Evolutionary conservation across 2,888 invertebrate species (phyloP).

Genomic region (Plagodis pulveraria): DNA sequence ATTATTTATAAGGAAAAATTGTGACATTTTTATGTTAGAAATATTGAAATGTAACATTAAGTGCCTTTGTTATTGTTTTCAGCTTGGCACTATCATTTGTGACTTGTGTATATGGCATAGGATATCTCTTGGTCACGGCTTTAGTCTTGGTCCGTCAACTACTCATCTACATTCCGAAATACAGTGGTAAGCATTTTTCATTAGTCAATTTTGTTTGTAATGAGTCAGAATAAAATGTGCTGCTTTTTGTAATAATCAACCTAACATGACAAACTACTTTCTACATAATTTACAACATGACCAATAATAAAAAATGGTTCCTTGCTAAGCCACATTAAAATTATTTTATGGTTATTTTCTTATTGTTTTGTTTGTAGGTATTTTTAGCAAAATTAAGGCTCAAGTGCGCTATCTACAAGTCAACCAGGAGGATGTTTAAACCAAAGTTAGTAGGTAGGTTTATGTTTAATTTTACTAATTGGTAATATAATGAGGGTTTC

Average conservation of each 20-base stretch:
- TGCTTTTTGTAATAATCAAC: too few relatives aligned
- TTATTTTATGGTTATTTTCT: background rate
- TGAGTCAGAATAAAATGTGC: too few relatives aligned
- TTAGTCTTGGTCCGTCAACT: constrained; percentile 76
- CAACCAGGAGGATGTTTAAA: constrained; percentile 19
- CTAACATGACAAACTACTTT: too few relatives aligned
- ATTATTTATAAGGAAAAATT: too few relatives aligned
- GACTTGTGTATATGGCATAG: constrained; percentile 77
- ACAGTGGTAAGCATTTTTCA: constrained; percentile 61
- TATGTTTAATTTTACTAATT: too few relatives aligned
- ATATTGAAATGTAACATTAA: too few relatives aligned
- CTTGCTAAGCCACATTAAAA: background rate
- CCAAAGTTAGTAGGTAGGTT: constrained; percentile 8
- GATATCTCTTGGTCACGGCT: constrained; percentile 72
- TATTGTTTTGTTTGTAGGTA: constrained; percentile 9
- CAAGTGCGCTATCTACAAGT: constrained; percentile 13
- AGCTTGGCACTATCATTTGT: constrained; percentile 85
- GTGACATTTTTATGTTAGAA: too few relatives aligned
- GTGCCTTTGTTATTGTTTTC: constrained; percentile 46
- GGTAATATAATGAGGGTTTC: background rate
- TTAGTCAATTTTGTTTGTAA: too few relatives aligned
- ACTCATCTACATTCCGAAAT: constrained; percentile 75
- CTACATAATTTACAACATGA: too few relatives aligned
- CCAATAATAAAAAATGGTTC: too few relatives aligned
- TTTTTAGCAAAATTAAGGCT: background rate